phyloP scores from a whole-genome alignment of 2,888 invertebrate genomes.

The Leptinotarsa tumamoca region DNA sequence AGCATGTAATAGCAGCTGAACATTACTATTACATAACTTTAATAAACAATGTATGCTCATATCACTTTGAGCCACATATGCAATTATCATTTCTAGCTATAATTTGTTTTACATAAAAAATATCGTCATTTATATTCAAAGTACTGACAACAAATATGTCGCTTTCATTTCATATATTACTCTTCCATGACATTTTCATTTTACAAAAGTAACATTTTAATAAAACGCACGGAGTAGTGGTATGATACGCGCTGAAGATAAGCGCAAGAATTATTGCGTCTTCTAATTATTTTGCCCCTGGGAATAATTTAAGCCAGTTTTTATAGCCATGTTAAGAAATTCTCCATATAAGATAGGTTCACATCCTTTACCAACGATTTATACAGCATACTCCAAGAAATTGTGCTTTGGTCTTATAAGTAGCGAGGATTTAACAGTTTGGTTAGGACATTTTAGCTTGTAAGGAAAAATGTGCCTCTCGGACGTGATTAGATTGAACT shows the following conservation, averaged over 20 bases:
- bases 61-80: no score
- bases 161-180: not conserved
- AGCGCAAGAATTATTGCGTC: constrained; percentile 49
- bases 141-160: no score
- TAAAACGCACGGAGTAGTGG: constrained; percentile 35
- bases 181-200: constrained; percentile 39
- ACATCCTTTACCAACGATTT: constrained; percentile 38
- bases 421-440: constrained; percentile 8
- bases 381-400: constrained; percentile 27
- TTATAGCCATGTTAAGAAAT: constrained; percentile 42
- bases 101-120: no score
- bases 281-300: constrained; percentile 51
- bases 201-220: constrained; percentile 38
- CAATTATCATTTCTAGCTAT: no score
- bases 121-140: no score
- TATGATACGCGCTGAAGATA: constrained; percentile 48
- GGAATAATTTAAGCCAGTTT: constrained; percentile 48
- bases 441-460: not conserved
- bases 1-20: no score
- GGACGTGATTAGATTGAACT: constrained; percentile 6
- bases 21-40: no score
- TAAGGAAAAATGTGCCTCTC: constrained; percentile 12
- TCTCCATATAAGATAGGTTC: constrained; percentile 41
- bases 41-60: no score
- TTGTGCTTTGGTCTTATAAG: constrained; percentile 12